Conservation (phyloP, 2,888 invertebrate species). For the Dicranocentrus wangi region DNA sequence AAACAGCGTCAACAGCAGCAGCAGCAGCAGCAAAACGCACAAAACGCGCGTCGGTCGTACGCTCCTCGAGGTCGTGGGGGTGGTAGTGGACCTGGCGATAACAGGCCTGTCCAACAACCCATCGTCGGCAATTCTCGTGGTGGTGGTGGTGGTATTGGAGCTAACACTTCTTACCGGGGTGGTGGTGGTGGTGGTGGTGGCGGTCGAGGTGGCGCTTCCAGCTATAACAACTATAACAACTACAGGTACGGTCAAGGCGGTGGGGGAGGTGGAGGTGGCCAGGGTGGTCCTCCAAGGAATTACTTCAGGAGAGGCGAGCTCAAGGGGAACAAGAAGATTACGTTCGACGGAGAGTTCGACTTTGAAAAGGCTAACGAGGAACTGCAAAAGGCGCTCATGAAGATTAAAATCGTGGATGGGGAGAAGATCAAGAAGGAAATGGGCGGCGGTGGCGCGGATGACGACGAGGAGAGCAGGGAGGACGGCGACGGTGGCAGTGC, state of each 20-base stretch:
- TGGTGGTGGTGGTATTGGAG: background rate
- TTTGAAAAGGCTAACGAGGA: constrained; percentile 99
- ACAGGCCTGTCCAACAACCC: background rate
- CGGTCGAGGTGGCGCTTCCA: no score
- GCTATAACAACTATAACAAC: constrained; percentile 42
- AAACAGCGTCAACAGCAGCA: no score
- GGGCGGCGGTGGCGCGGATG: no score
- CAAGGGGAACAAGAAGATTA: constrained; percentile 68
- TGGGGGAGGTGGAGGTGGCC: constrained; percentile 56
- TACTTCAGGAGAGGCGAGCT: constrained; percentile 57
- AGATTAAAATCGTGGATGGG: constrained; percentile 82
- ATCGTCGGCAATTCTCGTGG: background rate
- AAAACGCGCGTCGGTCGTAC: constrained; percentile 36
- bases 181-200: background rate
- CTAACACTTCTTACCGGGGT: background rate
- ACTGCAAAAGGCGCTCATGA: constrained; percentile 86
- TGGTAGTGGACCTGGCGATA: constrained; percentile 63
- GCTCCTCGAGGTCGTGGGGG: constrained; percentile 62
- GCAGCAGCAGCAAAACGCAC: constrained; percentile 24
- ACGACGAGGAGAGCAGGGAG: constrained; percentile 22
- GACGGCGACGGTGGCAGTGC: constrained; percentile 74
- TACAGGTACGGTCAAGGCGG: constrained; percentile 15
- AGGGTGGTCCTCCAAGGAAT: constrained; percentile 57
- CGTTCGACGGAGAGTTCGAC: constrained; percentile 96
- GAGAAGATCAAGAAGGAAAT: constrained; percentile 28